Evolutionary conservation across 1,140 invertebrate genomes (phyloP).

Genomic region (Formica selysi): DNA sequence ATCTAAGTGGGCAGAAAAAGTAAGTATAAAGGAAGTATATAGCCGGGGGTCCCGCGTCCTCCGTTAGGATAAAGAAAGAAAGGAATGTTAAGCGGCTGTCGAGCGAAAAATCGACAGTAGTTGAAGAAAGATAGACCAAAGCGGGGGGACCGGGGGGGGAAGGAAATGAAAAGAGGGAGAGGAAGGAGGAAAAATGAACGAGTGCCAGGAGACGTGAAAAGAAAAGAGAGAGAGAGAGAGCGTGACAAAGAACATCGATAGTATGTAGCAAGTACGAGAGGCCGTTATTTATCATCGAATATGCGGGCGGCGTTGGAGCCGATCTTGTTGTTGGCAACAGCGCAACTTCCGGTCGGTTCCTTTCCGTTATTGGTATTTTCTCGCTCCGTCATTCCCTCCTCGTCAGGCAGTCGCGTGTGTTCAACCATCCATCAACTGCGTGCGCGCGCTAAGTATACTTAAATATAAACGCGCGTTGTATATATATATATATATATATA

Average conservation of each 20-base stretch:
- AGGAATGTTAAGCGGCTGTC: constrained; percentile 10
- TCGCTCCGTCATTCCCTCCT: constrained; percentile 7
- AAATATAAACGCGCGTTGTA: background rate
- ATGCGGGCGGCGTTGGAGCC: constrained; percentile 9
- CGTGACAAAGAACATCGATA: constrained; percentile 25
- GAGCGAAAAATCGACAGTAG: constrained; percentile 45
- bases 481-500: too few relatives aligned
- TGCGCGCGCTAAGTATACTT: background rate
- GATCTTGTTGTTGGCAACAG: constrained; percentile 44
- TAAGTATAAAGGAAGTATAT: constrained; percentile 22
- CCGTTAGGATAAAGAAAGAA: constrained; percentile 11
- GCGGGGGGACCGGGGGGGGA: background rate
- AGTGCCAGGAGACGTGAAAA: background rate
- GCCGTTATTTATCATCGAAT: constrained; percentile 44
- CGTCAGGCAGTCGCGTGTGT: background rate
- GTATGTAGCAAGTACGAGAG: constrained; percentile 5
- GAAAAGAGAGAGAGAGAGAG: background rate
- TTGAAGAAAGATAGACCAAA: constrained; percentile 1
- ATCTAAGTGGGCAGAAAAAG: constrained; percentile 45
- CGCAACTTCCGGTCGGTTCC: background rate
- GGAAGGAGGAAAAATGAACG: background rate
- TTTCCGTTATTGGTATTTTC: constrained; percentile 25
- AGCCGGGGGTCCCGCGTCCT: background rate
- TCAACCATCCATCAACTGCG: background rate
- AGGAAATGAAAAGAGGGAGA: background rate